Evolutionary conservation across 2,797 vertebrate species (phyloP), one percentile per base, ranked within the genome.

Genomic region (Borostomias antarcticus): DNA sequence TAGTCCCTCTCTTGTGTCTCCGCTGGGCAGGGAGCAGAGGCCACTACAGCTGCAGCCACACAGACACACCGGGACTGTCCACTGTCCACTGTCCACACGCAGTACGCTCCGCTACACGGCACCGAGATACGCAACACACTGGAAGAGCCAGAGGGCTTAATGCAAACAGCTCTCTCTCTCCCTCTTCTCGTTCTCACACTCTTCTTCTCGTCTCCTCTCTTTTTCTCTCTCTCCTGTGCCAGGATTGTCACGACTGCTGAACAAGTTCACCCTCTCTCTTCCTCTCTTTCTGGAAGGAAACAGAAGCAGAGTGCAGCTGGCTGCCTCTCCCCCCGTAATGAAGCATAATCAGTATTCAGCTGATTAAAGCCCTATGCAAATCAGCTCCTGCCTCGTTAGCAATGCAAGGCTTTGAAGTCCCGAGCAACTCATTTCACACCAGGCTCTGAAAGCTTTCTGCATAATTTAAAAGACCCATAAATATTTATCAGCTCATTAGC

Each of bases 311-410:
- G 95, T 96, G 96, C 96, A 96, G 95, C 95, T 97, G 96, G 95
- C 77, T 10, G 35, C 67, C 63, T 19, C 51, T 58, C 25, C 15
- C 79, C 82, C 84, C 79, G 95, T 98, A 99, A 99, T 98, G 95
- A 98, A 96, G 94, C 93, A 94, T 98, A 98, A 98, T 99, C 97
- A 98, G 96, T 98, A 98, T 98, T 95, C 96, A 93, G 90, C 94
- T 98, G 96, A 98, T 98, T 98, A 98, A 96, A 97, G 94, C 92
- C 93, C 89, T 98, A 98, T 98, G 97, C 96, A 99, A 98, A 99
- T 99, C 92, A 93, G 81, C 84, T 89, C 89, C 95, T 81, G 79
- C 91, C 94, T 98, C 94, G 95, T 98, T 98, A 99, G 96, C 91
- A 90, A 93, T 92, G 94, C 95, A 95, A 94, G 94, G 94, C 96